These are phyloP conservation scores for Morone chrysops DNA, from an alignment of 2,113 vertebrate genomes.

Conservation along the genomic window DNA sequence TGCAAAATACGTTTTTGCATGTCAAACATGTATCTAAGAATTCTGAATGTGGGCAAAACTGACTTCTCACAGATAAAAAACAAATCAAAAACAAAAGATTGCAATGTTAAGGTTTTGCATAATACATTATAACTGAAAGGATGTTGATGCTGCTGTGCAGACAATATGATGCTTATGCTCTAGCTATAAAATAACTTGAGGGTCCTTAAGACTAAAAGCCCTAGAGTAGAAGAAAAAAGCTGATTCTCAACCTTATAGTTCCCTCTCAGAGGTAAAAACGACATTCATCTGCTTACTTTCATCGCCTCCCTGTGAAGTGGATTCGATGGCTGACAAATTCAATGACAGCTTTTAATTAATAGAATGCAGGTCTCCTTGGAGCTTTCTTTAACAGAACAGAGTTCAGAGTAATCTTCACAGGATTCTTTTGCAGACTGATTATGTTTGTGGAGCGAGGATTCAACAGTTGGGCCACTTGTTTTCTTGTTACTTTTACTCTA, in stretches of 20 bases:
- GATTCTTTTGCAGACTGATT: neutral
- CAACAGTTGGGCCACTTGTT: neutral
- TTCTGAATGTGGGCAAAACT: no score
- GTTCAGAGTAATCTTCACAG: constrained; percentile 1
- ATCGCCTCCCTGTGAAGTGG: neutral
- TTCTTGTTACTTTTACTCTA: neutral
- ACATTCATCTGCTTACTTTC: constrained; percentile 3
- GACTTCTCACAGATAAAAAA: no score
- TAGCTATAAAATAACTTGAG: no score
- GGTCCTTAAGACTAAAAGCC: no score
- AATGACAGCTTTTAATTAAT: constrained; percentile 15
- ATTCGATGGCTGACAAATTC: neutral
- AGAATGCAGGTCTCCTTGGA: neutral
- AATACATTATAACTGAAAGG: neutral
- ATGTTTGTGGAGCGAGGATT: neutral
- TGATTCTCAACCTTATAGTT: neutral
- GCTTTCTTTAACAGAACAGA: neutral
- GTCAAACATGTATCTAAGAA: no score
- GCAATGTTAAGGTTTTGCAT: neutral
- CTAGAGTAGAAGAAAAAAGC: neutral
- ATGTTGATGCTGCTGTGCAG: neutral
- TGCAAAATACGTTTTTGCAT: neutral
- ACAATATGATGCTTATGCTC: neutral
- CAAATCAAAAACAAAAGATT: no score
- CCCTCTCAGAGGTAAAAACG: neutral